A percentile compares a stretch with the other conserved stretches of the same genome.
Conservation (phyloP, 2,113 vertebrate genomes). For the Suncus etruscus region DNA sequence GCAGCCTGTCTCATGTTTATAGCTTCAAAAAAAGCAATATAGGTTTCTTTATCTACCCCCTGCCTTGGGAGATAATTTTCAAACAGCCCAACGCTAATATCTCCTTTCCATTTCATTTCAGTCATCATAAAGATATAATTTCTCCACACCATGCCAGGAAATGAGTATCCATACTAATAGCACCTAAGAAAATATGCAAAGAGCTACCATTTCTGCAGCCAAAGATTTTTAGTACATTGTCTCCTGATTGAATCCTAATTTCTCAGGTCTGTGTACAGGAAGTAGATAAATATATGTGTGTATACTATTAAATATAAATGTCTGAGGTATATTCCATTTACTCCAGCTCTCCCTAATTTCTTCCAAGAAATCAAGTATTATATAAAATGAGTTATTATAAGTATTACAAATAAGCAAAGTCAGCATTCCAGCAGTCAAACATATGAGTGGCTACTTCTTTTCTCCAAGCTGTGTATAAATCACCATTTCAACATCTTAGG, state of each 20-base stretch:
- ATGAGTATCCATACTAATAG: slow-evolving; percentile 55
- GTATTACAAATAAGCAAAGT: slow-evolving; percentile 76
- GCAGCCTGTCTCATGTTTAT: slow-evolving; percentile 76
- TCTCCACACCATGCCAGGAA: slow-evolving; percentile 21
- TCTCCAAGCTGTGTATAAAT: slow-evolving; percentile 41
- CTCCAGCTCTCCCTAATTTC: slow-evolving; percentile 48
- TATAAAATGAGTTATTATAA: slow-evolving; percentile 69
- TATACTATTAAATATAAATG: neutral
- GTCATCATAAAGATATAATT: slow-evolving; percentile 62
- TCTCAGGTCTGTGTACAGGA: neutral
- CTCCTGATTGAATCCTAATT: neutral
- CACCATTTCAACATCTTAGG: slow-evolving; percentile 59
- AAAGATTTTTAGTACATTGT: slow-evolving; percentile 46
- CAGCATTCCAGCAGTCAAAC: slow-evolving; percentile 67
- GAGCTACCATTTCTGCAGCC: slow-evolving; percentile 49
- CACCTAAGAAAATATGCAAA: slow-evolving; percentile 60
- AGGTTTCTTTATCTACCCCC: slow-evolving; percentile 62
- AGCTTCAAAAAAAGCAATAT: slow-evolving; percentile 72
- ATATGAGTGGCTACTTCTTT: slow-evolving; percentile 59
- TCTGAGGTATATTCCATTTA: slow-evolving; percentile 38
- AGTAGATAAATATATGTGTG: slow-evolving; percentile 51
- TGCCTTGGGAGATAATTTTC: slow-evolving; percentile 71
- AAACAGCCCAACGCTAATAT: slow-evolving; percentile 57
- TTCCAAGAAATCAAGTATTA: slow-evolving; percentile 67
- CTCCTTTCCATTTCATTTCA: slow-evolving; percentile 66